Base-by-base conservation (phyloP, 2,888 invertebrate genomes). In the Parelbella ahira region DNA sequence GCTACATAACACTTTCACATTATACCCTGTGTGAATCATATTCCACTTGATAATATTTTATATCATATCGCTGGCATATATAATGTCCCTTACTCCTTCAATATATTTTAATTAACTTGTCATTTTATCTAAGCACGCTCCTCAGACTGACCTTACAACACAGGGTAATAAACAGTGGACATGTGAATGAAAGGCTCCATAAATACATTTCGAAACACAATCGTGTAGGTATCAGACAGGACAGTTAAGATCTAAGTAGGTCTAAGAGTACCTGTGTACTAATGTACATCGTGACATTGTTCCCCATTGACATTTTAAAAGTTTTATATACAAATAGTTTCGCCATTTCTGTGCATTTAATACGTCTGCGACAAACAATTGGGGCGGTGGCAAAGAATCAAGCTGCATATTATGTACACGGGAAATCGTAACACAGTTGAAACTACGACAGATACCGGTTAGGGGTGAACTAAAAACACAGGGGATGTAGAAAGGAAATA, bases 281-380 rank as follows among this genome's bases (percentile, higher is more conserved):
- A 73, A 71, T 68, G 79, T 79, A 84, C 84, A 80, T 73, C 69
- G 67, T 82, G 68, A 81, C 79, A 76, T 87, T 87, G 87, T 74
- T 87, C 87, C 86, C 87, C 78, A 72, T 84, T 86, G 79, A 80
- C n/a, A 74, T 70, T 80, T 78, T 79, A 75, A 75, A 74, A 68
- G 71, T 75, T 83, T 75, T 86, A 86, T 87, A 75, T 87, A 87
- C 84, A 86, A 77, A 75, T 84, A 82, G 64, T 75, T 74, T 68
- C 67, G 74, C 68, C 67, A 70, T 67, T 69, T 66, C 62, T 60
- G 70, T 68, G 57, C 61, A 66, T 56, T 47, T n/a, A 50, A 64
- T 64, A 66, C 60, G 49, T 57, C 60, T 60, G 53, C 47, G 21
- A 42, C 54, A 52, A 58, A 54, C 41, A 58, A 46, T 55, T 11